Evolutionary conservation across 2,797 vertebrate genomes (phyloP), one percentile per base, ranked within the genome.

Genomic region (Garrulus glandarius): DNA sequence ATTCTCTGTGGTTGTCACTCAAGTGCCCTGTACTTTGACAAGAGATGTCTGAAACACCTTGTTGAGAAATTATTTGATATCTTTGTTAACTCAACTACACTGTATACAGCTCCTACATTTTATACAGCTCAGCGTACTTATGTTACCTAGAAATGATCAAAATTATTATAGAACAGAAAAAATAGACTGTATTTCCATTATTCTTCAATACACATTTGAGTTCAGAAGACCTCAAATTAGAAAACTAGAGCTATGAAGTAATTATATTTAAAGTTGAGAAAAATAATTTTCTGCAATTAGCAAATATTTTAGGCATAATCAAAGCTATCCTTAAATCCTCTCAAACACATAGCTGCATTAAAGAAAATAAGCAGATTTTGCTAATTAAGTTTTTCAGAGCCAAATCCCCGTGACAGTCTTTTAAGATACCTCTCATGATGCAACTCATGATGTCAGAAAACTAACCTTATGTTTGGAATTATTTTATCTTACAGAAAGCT

Each of bases 401-500:
- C 46, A 85, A 41, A 68, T 59, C 8, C 13, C 22, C 39, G 2
- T 9, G 34, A 22, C 5, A 64, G 26, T 8, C 22, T 59, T 79
- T 83, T 64, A 77, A 87, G 57, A 83, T 8, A 57, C 19, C 3
- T 53, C 78, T 89, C 21, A 30, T 61, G 30, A 57, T 63, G 41
- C 13, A 64, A 22, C 32, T 67, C 7, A 5, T 53, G n/a, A 89
- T 72, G 32, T 59, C 50, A 78, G 57, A 95, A 90, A 67, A 53
- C 8, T 26, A 85, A 37, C 29, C 50, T 93, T 82, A 52, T 70
- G 22, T 29, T 87, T 44, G 8, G 39, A 69, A 83, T 83, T 89
- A 70, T 86, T 95, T 85, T 94, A 87, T 87, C 89, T 86, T 78
- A n/a, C 47, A 43, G 19, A 94, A 96, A 87, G 79, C 79, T 85